Percentiles rank a stretch among this genome's conserved stretches.
These are phyloP conservation scores for Montipora foliosa DNA, from an alignment of 64 coral and sea anemone genomes.

Conservation along the genomic window DNA sequence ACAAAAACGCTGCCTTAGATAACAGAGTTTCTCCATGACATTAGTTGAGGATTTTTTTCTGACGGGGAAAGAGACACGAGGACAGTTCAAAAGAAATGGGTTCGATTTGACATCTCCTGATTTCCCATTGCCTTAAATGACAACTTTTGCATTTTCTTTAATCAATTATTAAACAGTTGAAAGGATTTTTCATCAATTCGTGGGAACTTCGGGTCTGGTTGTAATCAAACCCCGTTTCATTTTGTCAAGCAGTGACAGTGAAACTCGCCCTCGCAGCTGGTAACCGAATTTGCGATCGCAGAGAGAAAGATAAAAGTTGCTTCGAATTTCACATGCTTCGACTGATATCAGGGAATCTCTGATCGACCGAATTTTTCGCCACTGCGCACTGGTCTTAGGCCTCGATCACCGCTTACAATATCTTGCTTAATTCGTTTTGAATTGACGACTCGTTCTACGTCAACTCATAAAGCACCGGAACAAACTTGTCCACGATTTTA, in stretches of 20 bases:
- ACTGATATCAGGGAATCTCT: background rate
- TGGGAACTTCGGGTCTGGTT: conserved; percentile 20
- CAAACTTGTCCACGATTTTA: too few species aligned
- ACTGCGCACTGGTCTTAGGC: too few species aligned
- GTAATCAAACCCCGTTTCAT: conserved; percentile 37
- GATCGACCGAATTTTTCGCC: background rate
- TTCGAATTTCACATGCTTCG: background rate
- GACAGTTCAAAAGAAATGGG: background rate
- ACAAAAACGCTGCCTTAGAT: too few species aligned
- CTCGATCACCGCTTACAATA: background rate
- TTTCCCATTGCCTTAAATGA: conserved; percentile 28
- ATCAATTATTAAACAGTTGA: conserved; percentile 59
- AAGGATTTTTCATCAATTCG: conserved; percentile 31
- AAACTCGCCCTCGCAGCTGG: background rate
- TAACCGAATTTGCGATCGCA: background rate
- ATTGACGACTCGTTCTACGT: background rate
- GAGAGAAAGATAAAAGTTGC: background rate
- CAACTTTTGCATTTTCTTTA: conserved; percentile 43
- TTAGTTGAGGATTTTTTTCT: too few species aligned
- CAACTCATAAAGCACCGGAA: background rate
- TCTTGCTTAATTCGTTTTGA: background rate
- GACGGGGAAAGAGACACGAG: too few species aligned
- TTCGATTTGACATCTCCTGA: background rate
- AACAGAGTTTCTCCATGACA: too few species aligned
- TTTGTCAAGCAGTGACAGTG: conserved; percentile 21